Conservation (phyloP, 2,797 vertebrate genomes). For the Lates japonicus region DNA sequence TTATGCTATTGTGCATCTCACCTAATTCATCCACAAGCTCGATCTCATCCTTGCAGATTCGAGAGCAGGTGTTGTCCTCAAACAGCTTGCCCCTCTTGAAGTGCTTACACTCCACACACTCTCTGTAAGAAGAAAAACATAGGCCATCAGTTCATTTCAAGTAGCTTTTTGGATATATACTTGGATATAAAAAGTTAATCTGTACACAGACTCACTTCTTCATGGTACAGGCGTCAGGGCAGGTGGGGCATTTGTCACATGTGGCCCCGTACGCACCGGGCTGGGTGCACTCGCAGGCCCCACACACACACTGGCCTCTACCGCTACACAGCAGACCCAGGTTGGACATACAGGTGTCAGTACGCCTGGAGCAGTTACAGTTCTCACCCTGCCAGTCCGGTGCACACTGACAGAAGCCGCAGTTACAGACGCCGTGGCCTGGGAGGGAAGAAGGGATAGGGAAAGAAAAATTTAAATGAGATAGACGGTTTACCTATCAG, state of each 20-base stretch:
- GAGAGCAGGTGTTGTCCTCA: conserved; percentile 89
- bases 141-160: neutral
- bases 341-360: conserved; percentile 95
- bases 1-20: conserved; percentile 72
- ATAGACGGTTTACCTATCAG: neutral
- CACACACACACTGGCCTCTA: conserved; percentile 92
- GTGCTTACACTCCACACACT: conserved; percentile 97
- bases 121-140: conserved; percentile 79
- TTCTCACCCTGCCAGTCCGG: conserved; percentile 96
- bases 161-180: neutral
- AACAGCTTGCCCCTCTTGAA: conserved; percentile 91
- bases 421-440: conserved; percentile 96
- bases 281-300: conserved; percentile 94
- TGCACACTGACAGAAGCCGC: conserved; percentile 94
- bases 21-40: conserved; percentile 89
- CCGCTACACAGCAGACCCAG: conserved; percentile 94
- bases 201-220: conserved; percentile 91
- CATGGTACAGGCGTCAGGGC: conserved; percentile 96
- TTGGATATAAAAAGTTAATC: neutral
- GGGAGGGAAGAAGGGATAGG: conserved; percentile 12
- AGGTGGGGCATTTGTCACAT: conserved; percentile 98
- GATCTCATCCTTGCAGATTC: conserved; percentile 95
- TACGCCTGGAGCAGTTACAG: conserved; percentile 97
- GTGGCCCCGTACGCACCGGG: conserved; percentile 95
- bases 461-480: neutral